Conservation (phyloP, 2,888 invertebrate genomes). For the Tinea semifulvella region DNA sequence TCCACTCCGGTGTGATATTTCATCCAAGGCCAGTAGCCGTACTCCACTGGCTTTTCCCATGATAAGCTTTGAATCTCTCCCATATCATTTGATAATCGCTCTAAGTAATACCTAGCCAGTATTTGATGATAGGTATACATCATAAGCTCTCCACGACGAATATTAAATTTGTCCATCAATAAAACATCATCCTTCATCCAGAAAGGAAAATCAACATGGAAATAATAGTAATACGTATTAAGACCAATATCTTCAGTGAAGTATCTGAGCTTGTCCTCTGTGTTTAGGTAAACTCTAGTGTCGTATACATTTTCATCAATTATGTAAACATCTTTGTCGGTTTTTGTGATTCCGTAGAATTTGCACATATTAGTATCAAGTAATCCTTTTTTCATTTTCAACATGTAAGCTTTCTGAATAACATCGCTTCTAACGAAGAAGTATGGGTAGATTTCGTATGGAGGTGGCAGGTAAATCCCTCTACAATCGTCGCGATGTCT, state of each 20-base stretch:
- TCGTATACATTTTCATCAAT: constrained; percentile 74
- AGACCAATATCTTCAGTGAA: constrained; percentile 73
- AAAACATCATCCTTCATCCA: constrained; percentile 63
- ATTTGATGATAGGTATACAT: constrained; percentile 72
- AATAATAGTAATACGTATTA: constrained; percentile 70
- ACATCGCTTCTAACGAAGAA: constrained; percentile 73
- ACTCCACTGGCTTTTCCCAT: constrained; percentile 46
- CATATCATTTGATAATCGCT: constrained; percentile 60
- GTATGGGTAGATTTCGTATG: constrained; percentile 71
- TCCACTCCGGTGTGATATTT: constrained; percentile 63
- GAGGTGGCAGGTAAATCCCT: constrained; percentile 61
- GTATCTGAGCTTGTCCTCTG: constrained; percentile 68
- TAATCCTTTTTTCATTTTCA: constrained; percentile 58
- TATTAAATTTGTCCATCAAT: constrained; percentile 31
- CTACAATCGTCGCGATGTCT: constrained; percentile 60
- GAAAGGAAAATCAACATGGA: constrained; percentile 70
- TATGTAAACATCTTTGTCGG: constrained; percentile 61
- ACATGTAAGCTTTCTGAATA: constrained; percentile 62
- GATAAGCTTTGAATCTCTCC: constrained; percentile 52
- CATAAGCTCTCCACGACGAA: constrained; percentile 62
- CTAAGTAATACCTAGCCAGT: constrained; percentile 68
- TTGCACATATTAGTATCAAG: constrained; percentile 57
- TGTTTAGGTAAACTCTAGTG: constrained; percentile 55
- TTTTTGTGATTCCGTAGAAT: constrained; percentile 57
- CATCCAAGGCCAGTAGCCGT: constrained; percentile 68